Percentiles rank a stretch among this genome's conserved stretches.
Evolutionary conservation across 2,888 invertebrate species (phyloP).

Genomic region (Scaptomyza cyrtandrae): DNA sequence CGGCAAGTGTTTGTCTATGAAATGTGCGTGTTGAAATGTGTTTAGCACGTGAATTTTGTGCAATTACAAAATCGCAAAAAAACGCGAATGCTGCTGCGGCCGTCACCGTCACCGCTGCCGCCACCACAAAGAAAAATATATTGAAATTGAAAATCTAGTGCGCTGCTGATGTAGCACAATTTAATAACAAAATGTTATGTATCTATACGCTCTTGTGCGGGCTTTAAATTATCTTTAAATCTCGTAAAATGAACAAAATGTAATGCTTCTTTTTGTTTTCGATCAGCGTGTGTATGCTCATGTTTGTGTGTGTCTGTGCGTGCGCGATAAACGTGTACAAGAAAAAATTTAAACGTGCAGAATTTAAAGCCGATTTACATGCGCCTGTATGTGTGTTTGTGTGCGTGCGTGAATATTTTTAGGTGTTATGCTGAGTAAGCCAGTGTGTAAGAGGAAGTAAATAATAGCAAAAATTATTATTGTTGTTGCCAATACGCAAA

Average conservation of each 20-base stretch:
- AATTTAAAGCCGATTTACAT: constrained; percentile 71
- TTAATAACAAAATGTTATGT: constrained; percentile 47
- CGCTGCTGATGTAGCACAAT: constrained; percentile 44
- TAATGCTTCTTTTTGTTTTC: constrained; percentile 58
- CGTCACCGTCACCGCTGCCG: constrained; percentile 60
- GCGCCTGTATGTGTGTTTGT: constrained; percentile 15
- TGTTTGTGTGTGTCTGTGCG: constrained; percentile 39
- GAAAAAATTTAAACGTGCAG: constrained; percentile 73
- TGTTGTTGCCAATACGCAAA: constrained; percentile 46
- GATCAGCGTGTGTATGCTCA: constrained; percentile 45
- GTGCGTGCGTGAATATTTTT: constrained; percentile 32
- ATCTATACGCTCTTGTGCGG: constrained; percentile 45
- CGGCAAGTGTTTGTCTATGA: constrained; percentile 50
- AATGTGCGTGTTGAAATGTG: constrained; percentile 62
- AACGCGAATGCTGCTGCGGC: constrained; percentile 60
- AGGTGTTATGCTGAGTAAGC: constrained; percentile 21
- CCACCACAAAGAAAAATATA: constrained; percentile 61
- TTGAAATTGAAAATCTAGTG: constrained; percentile 56
- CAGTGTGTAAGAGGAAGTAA: constrained; percentile 20
- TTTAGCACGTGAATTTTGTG: constrained; percentile 72
- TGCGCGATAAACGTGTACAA: constrained; percentile 73
- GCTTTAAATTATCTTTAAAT: constrained; percentile 32
- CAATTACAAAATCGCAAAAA: constrained; percentile 73
- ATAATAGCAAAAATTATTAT: constrained; percentile 27
- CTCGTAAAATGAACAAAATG: constrained; percentile 36